These are phyloP conservation scores for Drepanosiphum platanoidis DNA, from an alignment of 2,888 invertebrate species.

Conservation along the genomic window DNA sequence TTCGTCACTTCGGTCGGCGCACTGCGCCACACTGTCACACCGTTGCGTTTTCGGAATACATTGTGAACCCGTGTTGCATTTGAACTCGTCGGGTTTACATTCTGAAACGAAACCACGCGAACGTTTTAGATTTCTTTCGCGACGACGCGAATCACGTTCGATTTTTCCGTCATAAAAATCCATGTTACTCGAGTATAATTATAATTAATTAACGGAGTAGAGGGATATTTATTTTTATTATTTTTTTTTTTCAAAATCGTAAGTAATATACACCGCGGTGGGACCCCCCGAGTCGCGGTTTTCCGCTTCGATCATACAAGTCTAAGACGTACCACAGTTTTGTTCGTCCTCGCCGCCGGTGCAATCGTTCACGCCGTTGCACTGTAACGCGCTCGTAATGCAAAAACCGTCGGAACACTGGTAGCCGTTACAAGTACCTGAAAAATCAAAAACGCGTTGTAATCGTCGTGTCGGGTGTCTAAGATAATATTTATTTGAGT, in stretches of 20 bases:
- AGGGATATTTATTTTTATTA: too few relatives aligned
- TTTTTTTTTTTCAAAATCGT: too few relatives aligned
- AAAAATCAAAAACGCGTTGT: neutral
- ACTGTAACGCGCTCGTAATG: constrained; percentile 72
- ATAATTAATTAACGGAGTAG: too few relatives aligned
- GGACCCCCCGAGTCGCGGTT: neutral
- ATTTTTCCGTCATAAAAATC: too few relatives aligned
- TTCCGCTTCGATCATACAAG: neutral
- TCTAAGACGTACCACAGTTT: constrained; percentile 68
- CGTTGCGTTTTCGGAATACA: constrained; percentile 70
- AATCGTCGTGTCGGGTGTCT: neutral
- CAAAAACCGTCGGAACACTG: constrained; percentile 73
- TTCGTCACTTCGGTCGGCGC: constrained; percentile 74
- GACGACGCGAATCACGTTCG: too few relatives aligned
- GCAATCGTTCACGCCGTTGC: constrained; percentile 73
- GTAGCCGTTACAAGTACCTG: constrained; percentile 70
- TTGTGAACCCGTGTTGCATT: constrained; percentile 71
- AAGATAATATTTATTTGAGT: constrained; percentile 65
- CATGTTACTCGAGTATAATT: too few relatives aligned
- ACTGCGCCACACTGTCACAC: constrained; percentile 73
- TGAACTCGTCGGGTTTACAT: constrained; percentile 71
- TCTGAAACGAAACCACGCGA: neutral
- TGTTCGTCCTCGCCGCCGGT: constrained; percentile 72
- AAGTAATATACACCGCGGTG: too few relatives aligned
- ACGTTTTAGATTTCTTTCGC: too few relatives aligned